Conservation (phyloP, 2,113 vertebrate genomes). For the Syngnathus typhle region DNA sequence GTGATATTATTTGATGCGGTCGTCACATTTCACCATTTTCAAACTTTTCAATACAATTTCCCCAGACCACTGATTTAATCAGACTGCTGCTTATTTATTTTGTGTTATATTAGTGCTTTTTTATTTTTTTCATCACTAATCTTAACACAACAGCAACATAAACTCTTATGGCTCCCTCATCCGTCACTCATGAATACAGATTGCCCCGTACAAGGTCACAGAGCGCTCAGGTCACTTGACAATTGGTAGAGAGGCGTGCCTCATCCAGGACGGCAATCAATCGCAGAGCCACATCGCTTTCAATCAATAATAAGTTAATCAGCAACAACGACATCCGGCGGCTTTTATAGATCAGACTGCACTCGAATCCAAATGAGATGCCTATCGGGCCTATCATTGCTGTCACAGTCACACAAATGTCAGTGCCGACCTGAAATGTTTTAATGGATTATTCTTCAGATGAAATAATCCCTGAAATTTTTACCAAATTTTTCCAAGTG, state of each 20-base stretch:
- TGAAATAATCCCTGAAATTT: not conserved
- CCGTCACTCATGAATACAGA: not conserved
- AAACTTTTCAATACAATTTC: no score
- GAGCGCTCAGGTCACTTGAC: not conserved
- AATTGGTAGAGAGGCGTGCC: not conserved
- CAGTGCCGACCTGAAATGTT: not conserved
- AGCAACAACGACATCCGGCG: not conserved
- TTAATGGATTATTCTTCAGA: not conserved
- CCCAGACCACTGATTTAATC: no score
- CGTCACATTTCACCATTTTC: no score
- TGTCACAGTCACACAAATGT: not conserved
- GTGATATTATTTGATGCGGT: no score
- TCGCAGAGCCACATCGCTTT: not conserved
- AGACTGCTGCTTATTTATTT: no score
- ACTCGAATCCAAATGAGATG: not conserved
- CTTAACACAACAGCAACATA: not conserved
- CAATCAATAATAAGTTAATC: conserved; percentile 3
- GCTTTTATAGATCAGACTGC: not conserved
- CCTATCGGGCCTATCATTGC: not conserved
- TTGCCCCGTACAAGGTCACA: not conserved
- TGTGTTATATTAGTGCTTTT: not conserved
- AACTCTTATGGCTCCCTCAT: not conserved
- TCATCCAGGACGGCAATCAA: not conserved
- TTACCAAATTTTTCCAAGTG: not conserved
- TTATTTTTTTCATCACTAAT: no score